Percentiles rank a stretch among this genome's conserved stretches.
phyloP scores from a whole-genome alignment of 2,113 vertebrate species.

The Ageneiosus marmoratus region DNA sequence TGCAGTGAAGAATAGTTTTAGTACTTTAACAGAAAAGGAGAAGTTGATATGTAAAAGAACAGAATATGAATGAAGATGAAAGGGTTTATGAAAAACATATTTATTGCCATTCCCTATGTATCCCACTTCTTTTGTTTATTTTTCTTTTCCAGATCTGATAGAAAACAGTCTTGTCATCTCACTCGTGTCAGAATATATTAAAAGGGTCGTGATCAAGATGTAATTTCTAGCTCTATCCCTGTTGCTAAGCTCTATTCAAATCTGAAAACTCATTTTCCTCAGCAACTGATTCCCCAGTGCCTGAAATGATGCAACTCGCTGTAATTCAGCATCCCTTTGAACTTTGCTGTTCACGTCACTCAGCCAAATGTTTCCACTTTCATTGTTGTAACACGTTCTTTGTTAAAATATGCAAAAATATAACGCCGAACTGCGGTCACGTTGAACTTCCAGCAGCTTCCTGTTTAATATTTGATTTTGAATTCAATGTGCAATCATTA shows the following conservation, averaged over 20 bases:
- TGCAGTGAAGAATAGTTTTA: neutral
- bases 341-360: constrained; percentile 70
- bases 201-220: constrained; percentile 52
- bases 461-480: constrained; percentile 25
- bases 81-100: constrained; percentile 25
- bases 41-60: neutral
- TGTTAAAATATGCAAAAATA: constrained; percentile 47
- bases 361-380: constrained; percentile 64
- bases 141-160: neutral
- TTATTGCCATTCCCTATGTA: constrained; percentile 22
- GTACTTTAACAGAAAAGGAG: neutral
- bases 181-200: constrained; percentile 52
- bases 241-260: constrained; percentile 46
- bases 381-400: constrained; percentile 64
- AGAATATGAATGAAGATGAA: neutral
- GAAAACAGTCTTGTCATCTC: constrained; percentile 37
- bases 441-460: neutral
- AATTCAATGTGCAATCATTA: constrained; percentile 11
- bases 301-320: constrained; percentile 74
- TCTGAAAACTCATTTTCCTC: constrained; percentile 57
- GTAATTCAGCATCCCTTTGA: constrained; percentile 75
- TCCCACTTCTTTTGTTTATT: neutral
- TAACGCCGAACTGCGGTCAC: constrained; percentile 1
- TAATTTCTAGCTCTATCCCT: constrained; percentile 43
- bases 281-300: constrained; percentile 63